Evolutionary conservation across 1,140 invertebrate species (phyloP).

Genomic region (Gonioctena quinquepunctata): DNA sequence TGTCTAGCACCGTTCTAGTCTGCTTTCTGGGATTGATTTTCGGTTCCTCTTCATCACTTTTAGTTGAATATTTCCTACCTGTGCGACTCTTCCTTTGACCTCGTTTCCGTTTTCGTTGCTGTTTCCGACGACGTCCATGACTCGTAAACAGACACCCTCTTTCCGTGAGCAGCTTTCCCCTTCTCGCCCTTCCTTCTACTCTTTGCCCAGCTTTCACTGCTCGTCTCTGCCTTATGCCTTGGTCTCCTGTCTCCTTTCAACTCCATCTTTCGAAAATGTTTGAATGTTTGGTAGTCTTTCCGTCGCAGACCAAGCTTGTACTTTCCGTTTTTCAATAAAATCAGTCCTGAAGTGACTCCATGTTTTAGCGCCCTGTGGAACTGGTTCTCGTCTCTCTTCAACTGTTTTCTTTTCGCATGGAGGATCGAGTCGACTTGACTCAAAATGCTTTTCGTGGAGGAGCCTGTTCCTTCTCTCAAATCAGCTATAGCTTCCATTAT

Average conservation of each 20-base stretch:
- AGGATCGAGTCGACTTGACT: slow-evolving; percentile 1
- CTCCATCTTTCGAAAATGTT: background rate
- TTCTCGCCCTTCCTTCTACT: background rate
- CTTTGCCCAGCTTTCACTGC: background rate
- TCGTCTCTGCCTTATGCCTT: background rate
- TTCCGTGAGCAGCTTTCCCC: background rate
- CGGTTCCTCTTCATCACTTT: background rate
- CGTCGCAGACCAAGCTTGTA: background rate
- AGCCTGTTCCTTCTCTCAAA: background rate
- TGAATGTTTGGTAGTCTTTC: slow-evolving; percentile 3
- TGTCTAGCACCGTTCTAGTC: too few relatives aligned
- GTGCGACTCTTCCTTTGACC: background rate
- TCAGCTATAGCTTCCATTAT: background rate
- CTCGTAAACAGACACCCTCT: too few relatives aligned
- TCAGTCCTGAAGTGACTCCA: background rate
- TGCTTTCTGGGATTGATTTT: too few relatives aligned
- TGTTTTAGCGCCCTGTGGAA: background rate
- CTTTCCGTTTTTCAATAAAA: background rate
- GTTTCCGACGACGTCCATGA: background rate
- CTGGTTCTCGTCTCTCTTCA: background rate
- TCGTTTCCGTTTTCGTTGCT: background rate
- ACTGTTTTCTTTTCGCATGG: background rate
- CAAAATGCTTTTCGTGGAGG: background rate
- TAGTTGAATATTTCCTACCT: background rate
- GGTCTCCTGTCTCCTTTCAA: background rate